Base-by-base conservation (phyloP, 2,113 vertebrate genomes). In the Mesoclemmys tuberculata region DNA sequence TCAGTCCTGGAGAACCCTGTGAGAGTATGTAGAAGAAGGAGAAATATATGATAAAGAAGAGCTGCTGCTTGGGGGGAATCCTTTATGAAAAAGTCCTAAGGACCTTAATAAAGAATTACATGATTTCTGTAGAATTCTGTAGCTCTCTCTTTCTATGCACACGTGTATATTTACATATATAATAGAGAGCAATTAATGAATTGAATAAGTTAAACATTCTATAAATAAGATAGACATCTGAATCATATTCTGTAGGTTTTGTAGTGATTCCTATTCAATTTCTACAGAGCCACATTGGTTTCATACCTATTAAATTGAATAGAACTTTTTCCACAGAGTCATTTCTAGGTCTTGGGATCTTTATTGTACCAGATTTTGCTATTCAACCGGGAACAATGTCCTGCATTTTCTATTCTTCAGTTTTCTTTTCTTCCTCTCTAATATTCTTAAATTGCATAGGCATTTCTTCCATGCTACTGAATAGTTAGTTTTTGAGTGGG, bases 401-500 rank as follows among this genome's bases (percentile, higher is more conserved):
- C 35, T 79, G 44, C 19, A 48, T 64, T 80, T 89, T 41, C 49
- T 27, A 10, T 19, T 75, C 16, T 54, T 82, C 79, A 83, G 22
- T 22, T 21, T 2, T 75, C 90, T 89, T 90, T 77, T 81, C 4
- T 35, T 85, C n/a, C 58, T 87, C 31, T 48, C 0, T 80, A 44
- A 44, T 89, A 93, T 93, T 87, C 77, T 51, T 5, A n/a, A 87
- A 93, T 93, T 84, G 75, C 77, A 77, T 78, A 51, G 46, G 84
- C 26, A 54, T 29, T 87, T 88, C 83, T 84, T 87, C 58, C 41
- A 5, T 54, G 13, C 16, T 55, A 48, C 24, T 90, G 24, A 4
- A 74, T 81, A 88, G 44, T 83, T 95, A 38, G 93, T 92, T 93
- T 93, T 90, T 87, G 55, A 93, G 91, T 88, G 61, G 55, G 48